Base-by-base conservation (phyloP, 2,113 vertebrate species). In the Cinclus mexicanus region DNA sequence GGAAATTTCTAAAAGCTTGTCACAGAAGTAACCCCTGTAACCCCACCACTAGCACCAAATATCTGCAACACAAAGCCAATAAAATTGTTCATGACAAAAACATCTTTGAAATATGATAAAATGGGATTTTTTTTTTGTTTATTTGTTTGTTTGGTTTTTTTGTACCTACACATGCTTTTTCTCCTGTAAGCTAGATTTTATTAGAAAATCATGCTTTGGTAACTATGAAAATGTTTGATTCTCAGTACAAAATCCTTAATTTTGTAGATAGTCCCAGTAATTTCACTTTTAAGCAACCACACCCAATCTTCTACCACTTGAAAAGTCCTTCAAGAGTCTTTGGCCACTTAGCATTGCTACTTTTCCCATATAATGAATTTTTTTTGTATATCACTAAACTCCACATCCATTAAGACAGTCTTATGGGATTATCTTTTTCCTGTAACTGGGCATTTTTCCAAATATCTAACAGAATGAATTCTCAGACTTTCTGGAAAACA, bases 311-410 rank as follows among this genome's bases (percentile, higher is more conserved):
- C 20, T 49, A 65, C 22, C 3, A 33, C 37, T 81, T 46, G 7
- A 41, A 74, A 87, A 49, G 28, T 77, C 59, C 63, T 94, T 95
- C 50, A 91, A 37, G 25, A 39, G n/a, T 87, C 50, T 55, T 89
- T 89, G 42, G 9, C 9, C 31, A 56, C 11, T 60, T 61, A 69
- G 20, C 33, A 49, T 53, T 61, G 10, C 14, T 74, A 26, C 8
- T 61, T 92, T 83, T 53, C 24, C 42, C 35, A 47, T 29, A 47
- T 47, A 92, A 96, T 65, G 23, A 57, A 37, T 77, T 86, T 96
- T 96, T 89, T 15, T 57, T 68, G 1, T 29, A 23, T 59, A 83
- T 83, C 46, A 22, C 39, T 77, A 67, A 77, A 81, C 8, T 81
- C 59, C 39, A 70, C 60, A 67, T 46, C 25, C 64, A 46, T 67